phyloP scores from a whole-genome alignment of 2,888 invertebrate genomes.

The Epistrophe grossulariae region DNA sequence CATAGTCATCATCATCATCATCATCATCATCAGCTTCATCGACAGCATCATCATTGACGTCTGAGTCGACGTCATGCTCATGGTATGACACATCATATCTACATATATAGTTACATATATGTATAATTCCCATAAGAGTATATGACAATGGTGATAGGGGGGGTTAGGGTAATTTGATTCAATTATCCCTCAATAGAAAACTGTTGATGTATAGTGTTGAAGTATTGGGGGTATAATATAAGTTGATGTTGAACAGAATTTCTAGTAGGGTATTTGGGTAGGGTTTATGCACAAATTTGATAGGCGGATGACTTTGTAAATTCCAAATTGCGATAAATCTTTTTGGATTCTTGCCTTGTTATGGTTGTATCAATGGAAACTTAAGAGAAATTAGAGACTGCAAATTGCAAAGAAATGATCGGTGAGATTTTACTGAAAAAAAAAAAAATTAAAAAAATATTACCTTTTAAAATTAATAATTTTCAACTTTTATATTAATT shows the following conservation, averaged over 20 bases:
- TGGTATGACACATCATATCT: slow-evolving; percentile 15
- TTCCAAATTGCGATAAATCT: slow-evolving; percentile 13
- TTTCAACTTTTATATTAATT: no score
- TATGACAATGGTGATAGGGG: not conserved
- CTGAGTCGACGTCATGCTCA: slow-evolving; percentile 42
- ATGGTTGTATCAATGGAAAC: no score
- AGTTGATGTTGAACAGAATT: slow-evolving; percentile 44
- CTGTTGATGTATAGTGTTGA: slow-evolving; percentile 58
- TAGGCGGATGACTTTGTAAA: slow-evolving; percentile 18
- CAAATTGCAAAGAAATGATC: no score
- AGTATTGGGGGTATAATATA: slow-evolving; percentile 20
- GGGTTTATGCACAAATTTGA: slow-evolving; percentile 12
- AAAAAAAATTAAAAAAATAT: no score
- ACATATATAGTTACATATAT: not conserved
- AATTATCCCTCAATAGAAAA: slow-evolving; percentile 68
- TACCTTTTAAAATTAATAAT: no score
- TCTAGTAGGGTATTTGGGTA: slow-evolving; percentile 8
- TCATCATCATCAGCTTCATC: slow-evolving; percentile 36
- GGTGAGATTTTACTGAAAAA: no score
- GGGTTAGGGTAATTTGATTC: slow-evolving; percentile 66
- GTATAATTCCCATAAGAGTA: not conserved
- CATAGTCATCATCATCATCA: no score
- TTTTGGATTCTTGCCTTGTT: not conserved
- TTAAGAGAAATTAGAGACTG: no score
- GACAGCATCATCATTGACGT: slow-evolving; percentile 48